phyloP scores from a whole-genome alignment of 2,888 invertebrate genomes.

The Drosophila neonasuta region DNA sequence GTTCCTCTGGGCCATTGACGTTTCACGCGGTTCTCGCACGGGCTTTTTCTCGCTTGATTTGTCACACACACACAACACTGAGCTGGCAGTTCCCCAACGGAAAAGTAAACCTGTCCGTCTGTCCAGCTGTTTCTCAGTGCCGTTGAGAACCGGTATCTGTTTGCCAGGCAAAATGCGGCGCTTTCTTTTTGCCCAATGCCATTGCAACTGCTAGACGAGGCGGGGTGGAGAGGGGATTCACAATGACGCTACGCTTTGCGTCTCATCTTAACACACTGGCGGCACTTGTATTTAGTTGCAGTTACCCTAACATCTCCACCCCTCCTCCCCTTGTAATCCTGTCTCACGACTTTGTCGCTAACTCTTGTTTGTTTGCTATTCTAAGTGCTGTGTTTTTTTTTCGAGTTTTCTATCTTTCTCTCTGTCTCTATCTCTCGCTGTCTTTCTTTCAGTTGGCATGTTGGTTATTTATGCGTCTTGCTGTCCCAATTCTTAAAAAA shows the following conservation, averaged over 20 bases:
- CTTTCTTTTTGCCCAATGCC: conserved; percentile 68
- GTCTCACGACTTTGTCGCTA: conserved; percentile 45
- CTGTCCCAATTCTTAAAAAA: conserved; percentile 72
- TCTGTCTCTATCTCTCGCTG: conserved; percentile 23
- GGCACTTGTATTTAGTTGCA: conserved; percentile 72
- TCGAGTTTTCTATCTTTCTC: conserved; percentile 14
- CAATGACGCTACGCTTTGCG: conserved; percentile 46
- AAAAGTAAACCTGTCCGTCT: conserved; percentile 72
- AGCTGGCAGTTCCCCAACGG: conserved; percentile 61
- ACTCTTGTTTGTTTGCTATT: conserved; percentile 68
- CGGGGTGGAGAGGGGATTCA: not conserved
- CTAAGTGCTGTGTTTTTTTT: conserved; percentile 69
- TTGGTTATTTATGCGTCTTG: conserved; percentile 77
- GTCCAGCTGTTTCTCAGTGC: conserved; percentile 19
- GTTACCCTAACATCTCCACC: conserved; percentile 19
- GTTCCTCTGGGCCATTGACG: conserved; percentile 69
- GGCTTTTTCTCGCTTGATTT: conserved; percentile 73
- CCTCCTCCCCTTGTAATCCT: conserved; percentile 15
- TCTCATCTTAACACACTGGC: conserved; percentile 58
- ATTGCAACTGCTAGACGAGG: not conserved
- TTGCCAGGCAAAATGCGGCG: conserved; percentile 44
- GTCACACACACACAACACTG: conserved; percentile 58
- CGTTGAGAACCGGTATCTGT: conserved; percentile 72
- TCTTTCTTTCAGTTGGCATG: conserved; percentile 57
- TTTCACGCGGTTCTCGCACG: conserved; percentile 58